Percentiles rank a stretch among this genome's conserved stretches.
phyloP scores from a whole-genome alignment of 1,140 invertebrate genomes.

The Arctopsyche grandis region DNA sequence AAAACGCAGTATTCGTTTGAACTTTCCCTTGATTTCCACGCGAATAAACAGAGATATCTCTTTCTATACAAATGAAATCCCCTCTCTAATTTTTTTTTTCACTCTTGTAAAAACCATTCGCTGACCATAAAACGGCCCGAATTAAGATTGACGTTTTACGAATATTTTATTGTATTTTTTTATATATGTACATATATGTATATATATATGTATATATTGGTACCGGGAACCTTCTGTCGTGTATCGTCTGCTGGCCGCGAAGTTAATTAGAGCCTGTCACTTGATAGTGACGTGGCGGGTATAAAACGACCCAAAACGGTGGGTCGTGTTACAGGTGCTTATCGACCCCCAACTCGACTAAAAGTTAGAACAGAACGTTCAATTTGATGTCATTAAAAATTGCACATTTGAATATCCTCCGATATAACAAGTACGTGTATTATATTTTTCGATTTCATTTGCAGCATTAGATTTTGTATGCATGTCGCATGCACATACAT shows the following conservation, averaged over 20 bases:
- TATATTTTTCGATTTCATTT: too few species aligned
- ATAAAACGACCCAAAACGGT: conserved; percentile 33
- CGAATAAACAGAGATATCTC: conserved; percentile 17
- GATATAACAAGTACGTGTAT: too few species aligned
- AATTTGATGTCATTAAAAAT: not conserved
- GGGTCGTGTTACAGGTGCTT: conserved; percentile 16
- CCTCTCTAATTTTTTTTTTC: not conserved
- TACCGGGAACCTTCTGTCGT: not conserved
- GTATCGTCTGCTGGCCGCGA: not conserved
- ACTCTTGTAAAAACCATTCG: not conserved
- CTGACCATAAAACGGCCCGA: not conserved
- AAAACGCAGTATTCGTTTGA: conserved; percentile 8
- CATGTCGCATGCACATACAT: too few species aligned
- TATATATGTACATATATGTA: not conserved
- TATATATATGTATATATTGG: conserved; percentile 10
- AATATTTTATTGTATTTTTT: not conserved
- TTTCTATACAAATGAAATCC: not conserved
- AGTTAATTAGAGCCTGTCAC: conserved; percentile 53
- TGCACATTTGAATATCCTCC: not conserved
- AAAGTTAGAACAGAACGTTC: not conserved
- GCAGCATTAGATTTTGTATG: too few species aligned
- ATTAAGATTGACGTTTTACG: not conserved
- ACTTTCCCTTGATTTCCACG: not conserved
- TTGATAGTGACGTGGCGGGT: conserved; percentile 39
- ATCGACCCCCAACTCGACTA: not conserved